Evolutionary conservation across 1,140 invertebrate species (phyloP), one percentile per base, ranked within the genome.

Genomic region (Ylistrum balloti): DNA sequence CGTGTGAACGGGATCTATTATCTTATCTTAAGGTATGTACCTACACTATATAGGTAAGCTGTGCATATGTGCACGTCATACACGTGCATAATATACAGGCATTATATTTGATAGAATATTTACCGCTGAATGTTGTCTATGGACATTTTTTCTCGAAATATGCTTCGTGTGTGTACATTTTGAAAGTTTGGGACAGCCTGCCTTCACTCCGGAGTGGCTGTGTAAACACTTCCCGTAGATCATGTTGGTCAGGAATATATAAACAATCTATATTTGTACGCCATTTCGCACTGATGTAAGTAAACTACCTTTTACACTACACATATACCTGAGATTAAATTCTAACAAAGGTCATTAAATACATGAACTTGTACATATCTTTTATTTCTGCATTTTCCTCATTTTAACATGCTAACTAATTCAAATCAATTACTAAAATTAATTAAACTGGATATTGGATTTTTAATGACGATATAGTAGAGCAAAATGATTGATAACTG

Each of bases 211-310:
- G 13, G 22, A 74, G 56, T 74, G 56, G 56, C 56, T 74, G 28
- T 74, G 56, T 74, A 74, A 74, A 74, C 56, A 74, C n/a, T n/a
- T 74, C 56, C 56, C 56, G 56, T 74, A 74, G 56, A 74, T 17
- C 17, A 45, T 17, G 17, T 74, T 74, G 56, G 56, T 28, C 17
- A 45, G 41, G 17, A 45, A 17, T 45, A 45, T n/a, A n/a, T 45
- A 74, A n/a, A 74, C 56, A 74, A 28, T 74, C 56, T 74, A 74
- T 74, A 74, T 74, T 28, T 74, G 56, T 74, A 3, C 17, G 56
- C n/a, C n/a, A 28, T 22, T 28, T 74, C 22, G 17, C 56, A 28
- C 41, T 45, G 41, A 45, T 45, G 17, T 45, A 45, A 45, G 41
- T 45, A 74, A 74, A 28, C 56, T 28, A 74, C 56, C 56, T 28